These are phyloP conservation scores for Nyctibius grandis DNA, from an alignment of 2,797 vertebrate genomes.

Conservation along the genomic window DNA sequence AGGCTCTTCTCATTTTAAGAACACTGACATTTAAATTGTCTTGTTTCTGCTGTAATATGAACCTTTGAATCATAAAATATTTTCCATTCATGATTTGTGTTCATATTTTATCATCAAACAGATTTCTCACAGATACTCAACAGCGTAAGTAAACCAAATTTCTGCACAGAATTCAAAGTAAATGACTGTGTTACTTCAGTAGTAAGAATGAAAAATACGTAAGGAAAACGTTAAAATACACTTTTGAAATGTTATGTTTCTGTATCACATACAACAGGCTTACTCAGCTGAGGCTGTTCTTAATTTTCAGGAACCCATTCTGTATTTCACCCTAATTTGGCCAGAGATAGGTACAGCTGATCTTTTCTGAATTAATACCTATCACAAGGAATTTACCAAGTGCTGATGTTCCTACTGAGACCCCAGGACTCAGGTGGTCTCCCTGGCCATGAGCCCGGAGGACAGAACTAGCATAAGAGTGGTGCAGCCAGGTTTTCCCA, in stretches of 20 bases:
- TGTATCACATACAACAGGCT: not conserved
- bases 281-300: not conserved
- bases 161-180: not conserved
- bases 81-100: not conserved
- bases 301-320: not conserved
- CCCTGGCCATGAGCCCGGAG: not conserved
- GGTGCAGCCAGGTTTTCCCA: not conserved
- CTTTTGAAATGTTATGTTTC: not conserved
- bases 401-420: not conserved
- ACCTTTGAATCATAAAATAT: not conserved
- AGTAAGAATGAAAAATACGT: not conserved
- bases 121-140: conserved; percentile 1
- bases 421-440: accelerated
- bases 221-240: not conserved
- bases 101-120: conserved; percentile 1
- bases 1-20: not conserved
- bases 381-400: not conserved
- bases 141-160: conserved; percentile 12
- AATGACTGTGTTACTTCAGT: not conserved
- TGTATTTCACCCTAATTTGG: not conserved
- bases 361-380: not conserved
- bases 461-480: not conserved
- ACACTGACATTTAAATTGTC: not conserved
- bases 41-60: not conserved
- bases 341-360: not conserved